Evolutionary conservation across 2,113 vertebrate species (phyloP).

Genomic region (Pomatorhinus ruficollis): DNA sequence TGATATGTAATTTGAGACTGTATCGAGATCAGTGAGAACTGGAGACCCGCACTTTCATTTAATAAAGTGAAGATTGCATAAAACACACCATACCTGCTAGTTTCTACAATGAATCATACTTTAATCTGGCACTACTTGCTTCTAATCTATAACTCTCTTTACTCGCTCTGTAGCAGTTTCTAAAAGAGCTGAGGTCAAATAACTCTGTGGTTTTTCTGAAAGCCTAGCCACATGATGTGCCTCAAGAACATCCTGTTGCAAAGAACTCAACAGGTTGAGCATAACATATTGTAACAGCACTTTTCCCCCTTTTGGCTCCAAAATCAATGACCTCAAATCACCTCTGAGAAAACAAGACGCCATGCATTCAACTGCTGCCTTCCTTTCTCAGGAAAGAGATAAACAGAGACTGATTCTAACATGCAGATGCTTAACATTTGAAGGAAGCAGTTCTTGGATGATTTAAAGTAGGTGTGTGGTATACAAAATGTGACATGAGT

Average conservation of each 20-base stretch:
- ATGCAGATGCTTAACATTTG: background rate
- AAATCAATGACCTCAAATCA: background rate
- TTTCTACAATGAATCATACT: background rate
- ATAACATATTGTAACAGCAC: background rate
- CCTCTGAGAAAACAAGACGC: background rate
- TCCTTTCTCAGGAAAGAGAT: background rate
- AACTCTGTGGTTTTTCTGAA: background rate
- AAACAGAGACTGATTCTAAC: background rate
- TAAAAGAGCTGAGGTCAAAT: background rate
- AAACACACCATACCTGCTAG: background rate
- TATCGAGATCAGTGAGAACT: background rate
- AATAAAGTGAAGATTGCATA: conserved; percentile 5
- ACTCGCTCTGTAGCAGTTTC: background rate
- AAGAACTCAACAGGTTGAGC: background rate
- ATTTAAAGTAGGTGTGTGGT: background rate
- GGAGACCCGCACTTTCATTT: background rate
- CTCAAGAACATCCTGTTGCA: background rate
- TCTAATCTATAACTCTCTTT: background rate
- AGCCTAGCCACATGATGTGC: background rate
- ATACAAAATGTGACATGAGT: background rate
- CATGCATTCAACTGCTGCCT: background rate
- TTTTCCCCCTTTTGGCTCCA: background rate
- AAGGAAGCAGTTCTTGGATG: background rate
- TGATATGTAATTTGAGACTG: background rate
- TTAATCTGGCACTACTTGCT: background rate